Base-by-base conservation (phyloP, 2,113 vertebrate species). In the Ptilonorhynchus violaceus region DNA sequence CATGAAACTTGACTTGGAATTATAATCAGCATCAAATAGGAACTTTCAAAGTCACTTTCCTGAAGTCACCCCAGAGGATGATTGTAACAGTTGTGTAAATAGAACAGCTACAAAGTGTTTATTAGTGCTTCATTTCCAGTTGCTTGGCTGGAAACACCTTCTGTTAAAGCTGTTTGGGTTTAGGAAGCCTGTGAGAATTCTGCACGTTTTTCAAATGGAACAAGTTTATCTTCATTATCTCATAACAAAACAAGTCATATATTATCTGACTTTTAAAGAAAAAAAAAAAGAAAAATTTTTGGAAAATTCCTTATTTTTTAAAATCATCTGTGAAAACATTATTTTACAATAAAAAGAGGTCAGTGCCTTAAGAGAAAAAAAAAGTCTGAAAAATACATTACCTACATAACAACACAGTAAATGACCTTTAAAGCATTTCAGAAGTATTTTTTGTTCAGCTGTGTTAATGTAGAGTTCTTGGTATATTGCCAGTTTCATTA, bases 401-500 rank as follows among this genome's bases (percentile, higher is more conserved):
- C 49, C 59, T 95, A 22, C 52, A 35, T 81, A 73, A 69, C 33
- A 92, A 16, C 39, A 62, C 0, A 6, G 30, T n/a, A 91, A 85
- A 44, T 23, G 44, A 94, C 87, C 62, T 91, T 91, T 85, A 60
- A 85, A 85, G 66, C 23, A 50, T 37, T 68, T 82, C 25, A 73
- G 67, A 92, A 49, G 49, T 95, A 93, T 88, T 96, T 95, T 91
- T 92, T 28, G 17, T 56, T 85, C 33, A 52, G 53, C 60, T 73
- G 41, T 89, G 37, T 85, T 87, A 68, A 39, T 41, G 14, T 16
- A 78, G 68, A 62, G 47, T 84, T 80, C 89, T 92, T 96, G 95
- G 77, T 55, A 37, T 53, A 12, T 8, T 62, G 93, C 94, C 96
- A 96, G 66, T 81, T 84, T 81, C 59, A 84, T 85, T 88, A 94